Base-by-base conservation (phyloP, 2,113 vertebrate genomes). In the Agapornis roseicollis region DNA sequence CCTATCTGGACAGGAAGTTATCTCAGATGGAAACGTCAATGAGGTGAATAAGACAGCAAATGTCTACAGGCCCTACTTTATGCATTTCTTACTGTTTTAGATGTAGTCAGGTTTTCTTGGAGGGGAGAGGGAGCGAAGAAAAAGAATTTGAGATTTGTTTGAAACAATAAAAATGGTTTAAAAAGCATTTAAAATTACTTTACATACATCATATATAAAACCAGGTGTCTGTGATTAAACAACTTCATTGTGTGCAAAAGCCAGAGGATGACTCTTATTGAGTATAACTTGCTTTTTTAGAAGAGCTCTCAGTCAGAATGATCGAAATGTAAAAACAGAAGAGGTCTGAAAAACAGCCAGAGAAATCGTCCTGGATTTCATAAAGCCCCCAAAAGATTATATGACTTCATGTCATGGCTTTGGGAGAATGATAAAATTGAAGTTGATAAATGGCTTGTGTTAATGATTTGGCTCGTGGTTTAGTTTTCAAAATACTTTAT, bases 381-480 rank as follows among this genome's bases (percentile, higher is more conserved):
- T 86, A 35, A 74, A 53, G 96, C 95, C 41, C 7, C 19, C 58
- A 29, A 70, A 91, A 46, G 41, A 74, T 65, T 87, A n/a, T 63
- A 85, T 3, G 10, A 80, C 52, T 73, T 88, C n/a, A 33, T 49
- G 24, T 83, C 53, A 41, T 11, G 27, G 44, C 47, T 84, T 66
- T 80, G 42, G 39, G 55, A 87, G 74, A 79, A 29, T 64, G 76
- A 86, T 76, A 52, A 80, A 87, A 71, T 35, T 37, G 18, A 64
- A 49, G 56, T 49, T 90, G 52, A 85, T 81, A 19, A 79, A 86
- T 72, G 27, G 66, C 80, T 96, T 93, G 76, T 91, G 80, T 81
- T 80, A 93, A 85, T 81, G 5, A 70, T 90, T 96, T 82, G 82
- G 41, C 83, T 93, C 94, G 27, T 92, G 56, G 93, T 94, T 74